Conservation (phyloP, 2,113 vertebrate species). For the Oreocharis arfaki region DNA sequence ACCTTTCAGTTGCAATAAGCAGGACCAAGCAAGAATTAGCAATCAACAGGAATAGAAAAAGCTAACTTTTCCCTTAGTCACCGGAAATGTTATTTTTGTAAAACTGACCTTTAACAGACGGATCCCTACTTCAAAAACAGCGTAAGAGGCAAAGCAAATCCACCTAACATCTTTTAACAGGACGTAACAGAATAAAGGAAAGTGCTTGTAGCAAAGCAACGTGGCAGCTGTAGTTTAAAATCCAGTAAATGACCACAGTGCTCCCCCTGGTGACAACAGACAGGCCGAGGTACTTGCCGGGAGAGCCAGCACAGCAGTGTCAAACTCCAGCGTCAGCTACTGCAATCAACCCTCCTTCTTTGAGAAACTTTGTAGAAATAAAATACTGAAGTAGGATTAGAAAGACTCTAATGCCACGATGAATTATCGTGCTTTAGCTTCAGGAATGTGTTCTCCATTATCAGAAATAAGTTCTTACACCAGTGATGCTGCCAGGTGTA, state of each 20-base stretch:
- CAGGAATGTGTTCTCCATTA: background rate
- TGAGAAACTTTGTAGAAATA: background rate
- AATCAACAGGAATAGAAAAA: background rate
- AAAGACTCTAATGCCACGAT: background rate
- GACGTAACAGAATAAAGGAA: background rate
- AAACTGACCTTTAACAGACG: background rate
- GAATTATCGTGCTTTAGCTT: background rate
- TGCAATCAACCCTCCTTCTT: background rate
- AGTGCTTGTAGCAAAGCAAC: fast-evolving
- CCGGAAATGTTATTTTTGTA: background rate
- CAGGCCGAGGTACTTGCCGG: background rate
- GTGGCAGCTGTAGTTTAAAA: background rate
- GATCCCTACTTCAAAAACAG: background rate
- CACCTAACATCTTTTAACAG: background rate
- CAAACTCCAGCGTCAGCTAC: background rate
- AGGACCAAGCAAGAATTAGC: background rate
- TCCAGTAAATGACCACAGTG: background rate
- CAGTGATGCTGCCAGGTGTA: background rate
- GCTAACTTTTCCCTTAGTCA: background rate
- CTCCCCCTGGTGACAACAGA: slow-evolving; percentile 50
- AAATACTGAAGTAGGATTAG: background rate
- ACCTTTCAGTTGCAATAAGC: background rate
- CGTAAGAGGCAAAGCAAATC: background rate
- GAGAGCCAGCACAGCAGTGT: fast-evolving
- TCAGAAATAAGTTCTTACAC: background rate